A percentile compares a stretch with the other conserved stretches of the same genome.
Evolutionary conservation across 2,113 vertebrate species (phyloP).

Genomic region (Theristicus caerulescens): DNA sequence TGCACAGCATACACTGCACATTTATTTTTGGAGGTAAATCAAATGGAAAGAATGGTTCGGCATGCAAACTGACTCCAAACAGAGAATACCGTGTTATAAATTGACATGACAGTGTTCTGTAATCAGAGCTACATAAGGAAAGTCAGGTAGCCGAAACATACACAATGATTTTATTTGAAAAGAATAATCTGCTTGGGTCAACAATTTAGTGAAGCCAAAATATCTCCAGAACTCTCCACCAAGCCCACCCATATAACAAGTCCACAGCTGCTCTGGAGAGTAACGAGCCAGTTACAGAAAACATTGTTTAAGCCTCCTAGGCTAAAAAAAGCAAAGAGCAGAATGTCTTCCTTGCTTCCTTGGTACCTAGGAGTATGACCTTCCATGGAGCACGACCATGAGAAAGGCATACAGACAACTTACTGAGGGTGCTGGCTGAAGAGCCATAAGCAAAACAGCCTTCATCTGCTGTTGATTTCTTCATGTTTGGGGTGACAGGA

Average conservation of each 20-base stretch:
- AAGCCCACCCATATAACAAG: background rate
- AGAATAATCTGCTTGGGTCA: background rate
- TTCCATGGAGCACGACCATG: fast-evolving
- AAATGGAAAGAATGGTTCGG: background rate
- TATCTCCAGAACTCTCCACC: background rate
- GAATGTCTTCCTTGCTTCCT: background rate
- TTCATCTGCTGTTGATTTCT: background rate
- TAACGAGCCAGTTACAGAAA: background rate
- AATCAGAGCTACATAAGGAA: background rate
- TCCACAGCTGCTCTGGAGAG: background rate
- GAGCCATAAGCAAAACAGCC: background rate
- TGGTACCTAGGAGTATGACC: background rate
- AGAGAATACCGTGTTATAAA: background rate
- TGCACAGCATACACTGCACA: background rate
- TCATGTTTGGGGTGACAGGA: background rate
- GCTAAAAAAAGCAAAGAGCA: background rate
- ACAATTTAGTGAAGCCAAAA: background rate
- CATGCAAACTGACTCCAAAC: background rate
- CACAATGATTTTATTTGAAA: fast-evolving
- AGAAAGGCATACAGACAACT: background rate
- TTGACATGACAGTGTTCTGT: background rate
- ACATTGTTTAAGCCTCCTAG: background rate
- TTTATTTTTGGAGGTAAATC: background rate
- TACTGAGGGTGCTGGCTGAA: background rate
- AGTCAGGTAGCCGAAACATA: background rate